Percentiles rank a stretch among this genome's conserved stretches.
Evolutionary conservation across 2,113 vertebrate genomes (phyloP).

Genomic region (Phrynosoma blainvillii): DNA sequence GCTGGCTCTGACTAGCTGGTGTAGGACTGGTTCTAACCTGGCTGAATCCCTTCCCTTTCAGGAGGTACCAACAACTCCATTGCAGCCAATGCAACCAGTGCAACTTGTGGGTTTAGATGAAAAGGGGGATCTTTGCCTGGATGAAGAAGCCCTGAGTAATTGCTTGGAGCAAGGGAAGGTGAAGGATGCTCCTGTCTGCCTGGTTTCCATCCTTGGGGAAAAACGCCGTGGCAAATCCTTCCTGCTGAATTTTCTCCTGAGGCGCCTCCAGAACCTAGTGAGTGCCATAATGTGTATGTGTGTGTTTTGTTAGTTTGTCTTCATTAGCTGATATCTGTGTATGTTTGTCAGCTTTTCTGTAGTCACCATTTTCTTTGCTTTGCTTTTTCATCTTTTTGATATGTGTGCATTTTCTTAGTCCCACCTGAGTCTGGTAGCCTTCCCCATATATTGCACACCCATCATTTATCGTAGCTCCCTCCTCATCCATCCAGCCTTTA

Average conservation of each 20-base stretch:
- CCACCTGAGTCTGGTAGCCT: too few species aligned
- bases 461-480: too few species aligned
- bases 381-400: too few species aligned
- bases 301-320: background rate
- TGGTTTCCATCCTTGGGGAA: slow-evolving; percentile 69
- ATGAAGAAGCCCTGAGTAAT: slow-evolving; percentile 51
- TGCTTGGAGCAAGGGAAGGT: slow-evolving; percentile 64
- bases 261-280: slow-evolving; percentile 36
- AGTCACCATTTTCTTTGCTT: too few species aligned
- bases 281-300: background rate
- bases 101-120: slow-evolving; percentile 59
- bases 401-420: too few species aligned
- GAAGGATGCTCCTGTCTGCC: slow-evolving; percentile 58
- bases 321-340: too few species aligned
- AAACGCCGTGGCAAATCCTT: slow-evolving; percentile 67
- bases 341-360: too few species aligned
- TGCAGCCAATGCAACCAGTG: slow-evolving; percentile 20
- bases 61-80: background rate
- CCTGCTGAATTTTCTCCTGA: slow-evolving; percentile 66
- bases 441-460: too few species aligned
- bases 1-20: background rate
- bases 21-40: background rate
- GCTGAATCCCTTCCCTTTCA: background rate
- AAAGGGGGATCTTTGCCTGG: slow-evolving; percentile 45
- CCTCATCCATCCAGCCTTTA: too few species aligned